Evolutionary conservation across 2,888 invertebrate genomes (phyloP).

Genomic region (Oscheius sp.): DNA sequence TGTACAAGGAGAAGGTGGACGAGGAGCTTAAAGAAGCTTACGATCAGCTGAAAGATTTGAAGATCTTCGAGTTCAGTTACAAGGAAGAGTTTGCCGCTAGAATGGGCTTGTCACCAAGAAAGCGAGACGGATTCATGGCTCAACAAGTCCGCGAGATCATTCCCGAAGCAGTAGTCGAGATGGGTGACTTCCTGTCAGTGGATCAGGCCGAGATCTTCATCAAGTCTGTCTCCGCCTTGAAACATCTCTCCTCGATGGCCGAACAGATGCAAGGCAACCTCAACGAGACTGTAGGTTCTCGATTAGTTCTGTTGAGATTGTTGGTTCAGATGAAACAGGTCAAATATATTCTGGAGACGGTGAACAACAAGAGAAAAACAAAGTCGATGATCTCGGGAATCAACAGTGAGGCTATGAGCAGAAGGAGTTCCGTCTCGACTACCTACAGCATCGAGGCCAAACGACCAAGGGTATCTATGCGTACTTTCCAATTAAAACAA

Average conservation of each 20-base stretch:
- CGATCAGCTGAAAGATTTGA: slow-evolving; percentile 11
- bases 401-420: background rate
- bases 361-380: slow-evolving; percentile 5
- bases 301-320: too few species aligned
- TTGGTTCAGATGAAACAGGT: slow-evolving; percentile 15
- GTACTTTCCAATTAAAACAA: too few species aligned
- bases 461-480: background rate
- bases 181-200: slow-evolving; percentile 23
- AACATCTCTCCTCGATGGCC: slow-evolving; percentile 27
- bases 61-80: slow-evolving; percentile 28
- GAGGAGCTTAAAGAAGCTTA: slow-evolving; percentile 16
- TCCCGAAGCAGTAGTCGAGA: slow-evolving; percentile 24
- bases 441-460: background rate
- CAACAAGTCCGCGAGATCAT: slow-evolving; percentile 19
- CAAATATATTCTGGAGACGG: slow-evolving; percentile 15
- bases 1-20: slow-evolving; percentile 13
- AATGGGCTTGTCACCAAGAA: slow-evolving; percentile 3
- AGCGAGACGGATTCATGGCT: slow-evolving; percentile 16
- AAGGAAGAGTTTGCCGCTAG: slow-evolving; percentile 7
- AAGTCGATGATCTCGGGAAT: slow-evolving; percentile 10
- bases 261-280: slow-evolving; percentile 26
- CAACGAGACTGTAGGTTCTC: slow-evolving; percentile 1
- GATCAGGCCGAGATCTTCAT: slow-evolving; percentile 26
- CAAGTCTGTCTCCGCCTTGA: slow-evolving; percentile 19
- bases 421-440: slow-evolving; percentile 4